Base-by-base conservation (phyloP, 2,888 invertebrate species). In the Lycaena phlaeas region DNA sequence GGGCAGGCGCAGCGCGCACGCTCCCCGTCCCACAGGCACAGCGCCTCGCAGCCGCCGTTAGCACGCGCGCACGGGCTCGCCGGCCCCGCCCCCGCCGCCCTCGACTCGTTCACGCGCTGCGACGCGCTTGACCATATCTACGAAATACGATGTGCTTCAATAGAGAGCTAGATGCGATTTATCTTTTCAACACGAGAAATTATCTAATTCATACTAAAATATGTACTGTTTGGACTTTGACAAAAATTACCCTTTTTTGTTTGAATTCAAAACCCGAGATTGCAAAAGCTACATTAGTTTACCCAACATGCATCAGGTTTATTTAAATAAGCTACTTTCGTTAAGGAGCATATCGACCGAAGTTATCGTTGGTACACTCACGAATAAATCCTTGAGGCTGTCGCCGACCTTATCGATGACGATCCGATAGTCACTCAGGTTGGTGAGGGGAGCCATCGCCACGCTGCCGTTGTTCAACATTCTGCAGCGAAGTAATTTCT, bases 1-100 rank as follows among this genome's bases (percentile, higher is more conserved):
- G 95, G 91, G 63, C 96, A 96, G 26, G 89, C 91, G 73, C 95
- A 95, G 44, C 89, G 87, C 18, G 89, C 86, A 74, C 78, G 4
- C 81, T 86, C 7, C 92, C 89, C 89, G 64, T 77, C 90, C 41
- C 96, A 85, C 62, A 96, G 96, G 45, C 96, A 81, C 59, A 93
- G 92, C 53, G 88, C 87, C 74, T 95, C 96, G 17, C 89, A 90
- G 44, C 49, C 52, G 45, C 54, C 59, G 49, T 49, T 43, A 44
- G 79, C n/a, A n/a, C n/a, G n/a, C n/a, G n/a, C 81, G 68, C 94
- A 94, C 0, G 86, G 74, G 71, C 93, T 93, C 82, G 14, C 88
- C 87, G 40, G 46, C 25, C 51, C 43, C 49, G 51, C 29, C 47
- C n/a, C n/a, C n/a, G n/a, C n/a, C 88, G 41, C 18, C 57, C 89